Percentiles rank a stretch among this genome's conserved stretches.
Conservation (phyloP, 2,888 invertebrate species). For the Hirtodrosophila duncani region DNA sequence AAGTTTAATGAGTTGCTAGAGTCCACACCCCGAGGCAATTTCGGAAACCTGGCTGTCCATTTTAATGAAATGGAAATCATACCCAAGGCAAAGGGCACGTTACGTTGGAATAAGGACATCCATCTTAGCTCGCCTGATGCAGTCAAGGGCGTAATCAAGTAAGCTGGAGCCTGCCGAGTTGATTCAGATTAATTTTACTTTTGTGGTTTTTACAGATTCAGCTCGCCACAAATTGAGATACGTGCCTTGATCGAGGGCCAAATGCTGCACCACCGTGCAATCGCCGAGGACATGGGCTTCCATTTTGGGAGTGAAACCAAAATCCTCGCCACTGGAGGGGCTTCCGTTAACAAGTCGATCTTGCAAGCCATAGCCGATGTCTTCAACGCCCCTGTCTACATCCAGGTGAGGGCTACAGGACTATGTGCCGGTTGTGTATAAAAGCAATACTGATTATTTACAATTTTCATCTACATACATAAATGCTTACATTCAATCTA, state of each 20-base stretch:
- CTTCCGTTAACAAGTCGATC: slow-evolving; percentile 90
- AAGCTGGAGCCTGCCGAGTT: slow-evolving; percentile 7
- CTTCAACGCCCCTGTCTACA: slow-evolving; percentile 93
- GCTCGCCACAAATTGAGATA: slow-evolving; percentile 86
- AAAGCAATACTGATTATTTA: slow-evolving; percentile 30
- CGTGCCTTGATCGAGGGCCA: slow-evolving; percentile 96
- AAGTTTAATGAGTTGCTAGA: slow-evolving; percentile 89
- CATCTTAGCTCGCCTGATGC: slow-evolving; percentile 70
- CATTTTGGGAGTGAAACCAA: slow-evolving; percentile 83
- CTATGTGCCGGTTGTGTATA: too few species aligned
- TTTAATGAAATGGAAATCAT: slow-evolving; percentile 82
- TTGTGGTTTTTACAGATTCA: slow-evolving; percentile 58
- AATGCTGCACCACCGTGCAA: slow-evolving; percentile 89
- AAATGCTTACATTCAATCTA: background rate
- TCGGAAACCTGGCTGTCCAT: slow-evolving; percentile 87
- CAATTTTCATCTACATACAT: slow-evolving; percentile 20
- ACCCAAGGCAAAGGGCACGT: slow-evolving; percentile 82
- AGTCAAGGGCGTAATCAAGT: slow-evolving; percentile 73
- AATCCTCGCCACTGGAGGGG: slow-evolving; percentile 95
- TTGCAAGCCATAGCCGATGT: slow-evolving; percentile 95
- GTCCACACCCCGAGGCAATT: slow-evolving; percentile 92
- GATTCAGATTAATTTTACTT: background rate
- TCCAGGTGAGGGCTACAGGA: too few species aligned
- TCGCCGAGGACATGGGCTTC: slow-evolving; percentile 91
- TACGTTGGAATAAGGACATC: slow-evolving; percentile 83